A percentile compares a stretch with the other conserved stretches of the same genome.
phyloP scores from a whole-genome alignment of 2,797 vertebrate genomes.

The Cynodonichthys magdalenae region DNA sequence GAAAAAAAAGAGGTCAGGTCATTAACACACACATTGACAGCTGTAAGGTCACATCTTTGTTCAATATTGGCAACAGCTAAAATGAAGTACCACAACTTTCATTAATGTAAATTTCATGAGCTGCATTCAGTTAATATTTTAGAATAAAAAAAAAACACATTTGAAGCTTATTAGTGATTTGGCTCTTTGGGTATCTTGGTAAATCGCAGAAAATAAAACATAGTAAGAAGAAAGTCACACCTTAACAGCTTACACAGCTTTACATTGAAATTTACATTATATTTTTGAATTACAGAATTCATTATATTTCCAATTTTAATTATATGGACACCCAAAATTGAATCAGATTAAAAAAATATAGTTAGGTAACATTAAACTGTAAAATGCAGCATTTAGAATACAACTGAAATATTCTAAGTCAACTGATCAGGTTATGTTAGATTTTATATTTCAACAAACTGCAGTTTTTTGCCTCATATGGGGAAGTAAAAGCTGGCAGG shows the following conservation, averaged over 20 bases:
- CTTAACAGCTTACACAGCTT: no score
- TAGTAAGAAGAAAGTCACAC: no score
- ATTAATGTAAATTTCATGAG: background rate
- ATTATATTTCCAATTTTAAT: background rate
- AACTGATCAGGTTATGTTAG: background rate
- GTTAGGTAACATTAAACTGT: background rate
- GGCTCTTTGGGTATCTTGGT: no score
- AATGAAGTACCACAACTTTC: background rate
- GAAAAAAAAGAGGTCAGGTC: background rate
- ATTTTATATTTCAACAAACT: slow-evolving; percentile 18
- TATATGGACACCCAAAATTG: background rate
- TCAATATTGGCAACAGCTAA: slow-evolving; percentile 3
- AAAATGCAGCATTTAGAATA: background rate
- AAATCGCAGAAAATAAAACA: no score
- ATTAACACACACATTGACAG: background rate
- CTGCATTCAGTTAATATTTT: background rate
- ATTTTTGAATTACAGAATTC: background rate
- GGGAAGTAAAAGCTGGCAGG: slow-evolving; percentile 42
- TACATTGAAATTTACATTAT: no score
- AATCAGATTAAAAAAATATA: background rate
- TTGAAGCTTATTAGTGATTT: background rate
- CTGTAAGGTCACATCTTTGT: slow-evolving; percentile 1
- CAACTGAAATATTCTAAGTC: background rate
- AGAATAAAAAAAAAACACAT: background rate
- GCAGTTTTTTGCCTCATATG: slow-evolving; percentile 5